A percentile compares a stretch with the other conserved stretches of the same genome.
Evolutionary conservation across 2,888 invertebrate genomes (phyloP).

Genomic region (Venusia cambrica): DNA sequence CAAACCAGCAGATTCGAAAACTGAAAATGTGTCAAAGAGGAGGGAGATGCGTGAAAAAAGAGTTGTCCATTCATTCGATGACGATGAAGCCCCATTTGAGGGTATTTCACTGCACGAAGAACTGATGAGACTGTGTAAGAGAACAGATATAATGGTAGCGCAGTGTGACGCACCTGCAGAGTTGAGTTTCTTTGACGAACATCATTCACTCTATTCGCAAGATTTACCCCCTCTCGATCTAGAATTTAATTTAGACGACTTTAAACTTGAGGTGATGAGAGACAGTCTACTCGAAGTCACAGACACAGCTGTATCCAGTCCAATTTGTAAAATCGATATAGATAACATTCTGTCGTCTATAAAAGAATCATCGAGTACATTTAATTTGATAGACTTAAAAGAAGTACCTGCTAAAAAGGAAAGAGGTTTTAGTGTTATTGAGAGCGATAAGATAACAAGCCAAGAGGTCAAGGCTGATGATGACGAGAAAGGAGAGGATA

Average conservation of each 20-base stretch:
- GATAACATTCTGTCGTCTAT: constrained; percentile 70
- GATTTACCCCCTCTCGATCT: constrained; percentile 66
- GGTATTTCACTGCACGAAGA: constrained; percentile 64
- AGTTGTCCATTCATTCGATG: constrained; percentile 20
- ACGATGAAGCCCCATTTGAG: constrained; percentile 40
- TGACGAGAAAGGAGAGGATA: constrained; percentile 48
- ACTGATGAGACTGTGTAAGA: constrained; percentile 65
- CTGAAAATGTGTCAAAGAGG: constrained; percentile 26
- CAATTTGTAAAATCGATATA: constrained; percentile 72
- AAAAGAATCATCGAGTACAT: constrained; percentile 63
- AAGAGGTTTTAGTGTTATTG: constrained; percentile 65
- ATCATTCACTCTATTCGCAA: constrained; percentile 57
- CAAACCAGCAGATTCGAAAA: constrained; percentile 17
- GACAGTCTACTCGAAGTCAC: constrained; percentile 64
- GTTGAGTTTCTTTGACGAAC: constrained; percentile 71
- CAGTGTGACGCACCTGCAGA: constrained; percentile 70
- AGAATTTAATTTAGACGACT: constrained; percentile 69
- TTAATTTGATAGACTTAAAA: constrained; percentile 68
- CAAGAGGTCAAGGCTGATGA: constrained; percentile 66
- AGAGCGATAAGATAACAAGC: constrained; percentile 64
- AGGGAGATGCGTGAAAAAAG: constrained; percentile 17
- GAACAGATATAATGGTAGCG: constrained; percentile 73
- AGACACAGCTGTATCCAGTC: constrained; percentile 58
- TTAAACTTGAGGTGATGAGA: constrained; percentile 69
- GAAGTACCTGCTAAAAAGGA: constrained; percentile 62